phyloP scores from a whole-genome alignment of 2,888 invertebrate species.

The Rhamnusium bicolor region DNA sequence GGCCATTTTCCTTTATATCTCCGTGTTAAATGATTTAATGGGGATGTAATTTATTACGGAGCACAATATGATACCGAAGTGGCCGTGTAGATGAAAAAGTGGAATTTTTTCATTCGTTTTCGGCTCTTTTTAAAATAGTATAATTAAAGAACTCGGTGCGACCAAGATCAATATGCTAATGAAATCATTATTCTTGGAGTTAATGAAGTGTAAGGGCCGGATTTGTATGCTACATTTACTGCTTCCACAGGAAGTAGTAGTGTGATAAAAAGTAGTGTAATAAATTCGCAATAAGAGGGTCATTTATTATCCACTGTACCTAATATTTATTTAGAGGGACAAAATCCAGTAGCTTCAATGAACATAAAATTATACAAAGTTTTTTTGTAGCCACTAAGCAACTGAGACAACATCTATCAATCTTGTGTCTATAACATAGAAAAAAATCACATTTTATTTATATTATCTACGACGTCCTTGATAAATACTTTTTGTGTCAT shows the following conservation, averaged over 20 bases:
- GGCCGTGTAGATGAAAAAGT: not conserved
- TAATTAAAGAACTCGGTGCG: not conserved
- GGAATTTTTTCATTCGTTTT: not conserved
- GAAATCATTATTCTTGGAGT: conserved; percentile 7
- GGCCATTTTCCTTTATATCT: not conserved
- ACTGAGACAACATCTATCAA: too few relatives aligned
- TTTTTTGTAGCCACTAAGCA: too few relatives aligned
- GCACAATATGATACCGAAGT: not conserved
- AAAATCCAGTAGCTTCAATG: not conserved
- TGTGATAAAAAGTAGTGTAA: not conserved
- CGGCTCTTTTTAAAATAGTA: not conserved
- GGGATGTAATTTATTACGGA: not conserved
- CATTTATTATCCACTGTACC: not conserved
- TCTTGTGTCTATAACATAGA: too few relatives aligned
- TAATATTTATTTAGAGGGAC: not conserved
- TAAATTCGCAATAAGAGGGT: not conserved
- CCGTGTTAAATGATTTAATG: not conserved
- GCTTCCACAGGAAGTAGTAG: not conserved
- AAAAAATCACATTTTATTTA: too few relatives aligned
- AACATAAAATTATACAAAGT: too few relatives aligned
- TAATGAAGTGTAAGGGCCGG: conserved; percentile 2
- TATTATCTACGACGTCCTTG: too few relatives aligned
- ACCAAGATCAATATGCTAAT: conserved; percentile 4
- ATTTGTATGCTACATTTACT: not conserved
- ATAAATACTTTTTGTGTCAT: too few relatives aligned